Conservation (phyloP, 1,140 invertebrate species). For the Tetranychus cinnabarinus region DNA sequence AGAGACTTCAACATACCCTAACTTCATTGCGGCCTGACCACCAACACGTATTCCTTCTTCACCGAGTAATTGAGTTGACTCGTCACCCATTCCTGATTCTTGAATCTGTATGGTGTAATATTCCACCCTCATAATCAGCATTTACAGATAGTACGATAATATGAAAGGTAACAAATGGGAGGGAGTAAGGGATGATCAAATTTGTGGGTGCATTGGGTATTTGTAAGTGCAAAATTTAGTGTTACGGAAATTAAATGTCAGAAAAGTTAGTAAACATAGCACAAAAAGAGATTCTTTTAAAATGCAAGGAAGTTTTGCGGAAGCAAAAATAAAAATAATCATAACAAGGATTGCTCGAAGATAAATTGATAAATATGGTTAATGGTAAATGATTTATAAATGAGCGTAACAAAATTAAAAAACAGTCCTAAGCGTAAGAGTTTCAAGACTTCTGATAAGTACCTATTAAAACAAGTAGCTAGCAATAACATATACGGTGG, state of each 20-base stretch:
- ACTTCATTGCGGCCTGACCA: conserved; percentile 68
- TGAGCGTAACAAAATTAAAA: too few relatives aligned
- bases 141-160: neutral
- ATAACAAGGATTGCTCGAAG: too few relatives aligned
- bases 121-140: conserved; percentile 2
- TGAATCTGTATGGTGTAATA: conserved; percentile 14
- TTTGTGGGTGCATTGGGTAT: neutral
- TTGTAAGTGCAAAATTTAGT: neutral
- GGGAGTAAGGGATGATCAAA: neutral
- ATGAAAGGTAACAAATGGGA: neutral
- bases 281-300: too few relatives aligned
- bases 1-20: conserved; percentile 40
- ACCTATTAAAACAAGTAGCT: too few relatives aligned
- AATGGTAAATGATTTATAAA: too few relatives aligned
- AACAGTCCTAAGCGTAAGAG: too few relatives aligned
- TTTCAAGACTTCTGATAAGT: too few relatives aligned
- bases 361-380: too few relatives aligned
- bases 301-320: too few relatives aligned
- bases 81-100: conserved; percentile 42
- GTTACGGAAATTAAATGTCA: neutral
- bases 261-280: neutral
- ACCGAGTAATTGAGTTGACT: conserved; percentile 73
- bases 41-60: conserved; percentile 71
- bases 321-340: too few relatives aligned
- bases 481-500: too few relatives aligned